Evolutionary conservation across 1,140 invertebrate species (phyloP).

Genomic region (Bradynema listronoti): DNA sequence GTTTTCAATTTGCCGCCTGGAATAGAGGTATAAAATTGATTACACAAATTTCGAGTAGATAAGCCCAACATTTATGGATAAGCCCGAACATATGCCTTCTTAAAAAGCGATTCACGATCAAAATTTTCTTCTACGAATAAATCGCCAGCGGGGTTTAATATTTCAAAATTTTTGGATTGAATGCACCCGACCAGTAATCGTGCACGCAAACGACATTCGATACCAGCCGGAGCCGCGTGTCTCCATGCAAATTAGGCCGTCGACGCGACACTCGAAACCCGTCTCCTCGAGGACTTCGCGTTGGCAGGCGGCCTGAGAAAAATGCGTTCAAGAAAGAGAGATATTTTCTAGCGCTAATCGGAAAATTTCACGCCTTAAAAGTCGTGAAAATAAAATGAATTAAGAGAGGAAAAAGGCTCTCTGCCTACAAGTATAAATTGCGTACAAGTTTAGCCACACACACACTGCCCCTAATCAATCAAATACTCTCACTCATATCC

Average conservation of each 20-base stretch:
- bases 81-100: background rate
- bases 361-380: no score
- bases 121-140: background rate
- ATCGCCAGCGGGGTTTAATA: background rate
- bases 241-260: constrained; percentile 77
- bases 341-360: background rate
- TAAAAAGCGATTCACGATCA: no score
- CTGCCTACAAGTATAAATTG: no score
- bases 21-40: constrained; percentile 6
- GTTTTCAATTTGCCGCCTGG: constrained; percentile 80
- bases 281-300: constrained; percentile 93
- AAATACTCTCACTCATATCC: no score
- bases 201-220: constrained; percentile 78
- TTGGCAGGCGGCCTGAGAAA: constrained; percentile 72
- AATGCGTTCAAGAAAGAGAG: no score
- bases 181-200: constrained; percentile 60
- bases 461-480: no score
- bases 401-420: no score
- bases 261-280: constrained; percentile 74
- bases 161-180: constrained; percentile 8
- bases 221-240: constrained; percentile 73
- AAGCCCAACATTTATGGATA: background rate
- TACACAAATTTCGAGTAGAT: constrained; percentile 14
- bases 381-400: no score
- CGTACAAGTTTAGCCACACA: no score